These are phyloP conservation scores for Callaeas wilsoni DNA, from an alignment of 2,113 vertebrate species.

Conservation along the genomic window DNA sequence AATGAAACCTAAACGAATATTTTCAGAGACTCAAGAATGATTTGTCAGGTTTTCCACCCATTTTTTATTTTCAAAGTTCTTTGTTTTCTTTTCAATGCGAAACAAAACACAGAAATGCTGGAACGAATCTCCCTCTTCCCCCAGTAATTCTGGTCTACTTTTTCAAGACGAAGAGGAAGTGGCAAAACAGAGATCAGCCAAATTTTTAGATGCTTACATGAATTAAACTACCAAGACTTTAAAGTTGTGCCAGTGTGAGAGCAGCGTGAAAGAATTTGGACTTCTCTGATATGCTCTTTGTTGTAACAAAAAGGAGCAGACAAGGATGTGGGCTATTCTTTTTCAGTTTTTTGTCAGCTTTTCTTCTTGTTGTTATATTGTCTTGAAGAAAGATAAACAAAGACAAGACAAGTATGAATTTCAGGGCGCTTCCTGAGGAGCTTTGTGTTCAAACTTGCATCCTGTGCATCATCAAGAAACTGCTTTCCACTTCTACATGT, in stretches of 20 bases:
- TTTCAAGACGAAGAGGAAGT: not conserved
- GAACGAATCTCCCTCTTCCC: not conserved
- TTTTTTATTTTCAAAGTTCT: not conserved
- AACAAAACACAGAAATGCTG: not conserved
- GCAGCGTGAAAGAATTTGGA: not conserved
- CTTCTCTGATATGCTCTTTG: not conserved
- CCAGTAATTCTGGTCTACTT: not conserved
- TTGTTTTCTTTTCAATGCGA: not conserved
- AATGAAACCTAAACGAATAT: slow-evolving; percentile 21
- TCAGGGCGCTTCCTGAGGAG: not conserved
- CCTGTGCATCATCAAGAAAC: not conserved
- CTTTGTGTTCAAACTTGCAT: slow-evolving; percentile 18
- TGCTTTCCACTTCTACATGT: not conserved
- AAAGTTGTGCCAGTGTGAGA: not conserved
- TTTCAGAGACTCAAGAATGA: not conserved
- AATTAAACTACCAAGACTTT: not conserved
- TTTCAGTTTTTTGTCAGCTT: not conserved
- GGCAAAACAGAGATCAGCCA: not conserved
- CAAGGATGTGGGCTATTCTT: not conserved
- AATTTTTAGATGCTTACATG: not conserved
- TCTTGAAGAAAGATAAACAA: slow-evolving; percentile 9
- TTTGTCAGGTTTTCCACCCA: slow-evolving; percentile 9
- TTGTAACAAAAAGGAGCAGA: not conserved
- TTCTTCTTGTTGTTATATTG: not conserved
- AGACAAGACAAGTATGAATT: not conserved